Base-by-base conservation (phyloP, 2,888 invertebrate genomes). In the Cephonodes hylas region DNA sequence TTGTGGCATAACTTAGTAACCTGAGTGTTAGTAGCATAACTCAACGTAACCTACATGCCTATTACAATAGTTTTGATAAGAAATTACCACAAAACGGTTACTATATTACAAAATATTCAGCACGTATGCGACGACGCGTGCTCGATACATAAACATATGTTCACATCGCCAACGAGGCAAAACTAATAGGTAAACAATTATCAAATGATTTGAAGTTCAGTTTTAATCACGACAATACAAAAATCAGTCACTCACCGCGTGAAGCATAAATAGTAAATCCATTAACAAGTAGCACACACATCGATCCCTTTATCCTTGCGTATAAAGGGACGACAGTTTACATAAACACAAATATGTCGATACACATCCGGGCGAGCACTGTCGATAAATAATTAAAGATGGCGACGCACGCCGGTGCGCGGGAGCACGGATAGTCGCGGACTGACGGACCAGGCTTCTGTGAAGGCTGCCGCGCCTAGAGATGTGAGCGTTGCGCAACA, bases 261-360 rank as follows among this genome's bases (percentile, higher is more conserved):
- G 68, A 77, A 78, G 72, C 70, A 67, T 66, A 64, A 66, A 69
- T 22, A 60, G 38, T 22, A 58, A 58, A 42, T 58, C 23, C 25
- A 56, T 45, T 31, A 53, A 56, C n/a, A 38, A 57, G 45, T 45
- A 58, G 48, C 60, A 60, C 45, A 68, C 79, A 73, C 72, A 86
- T 86, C 85, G 74, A 77, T 78, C 85, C 76, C 90, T 91, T 75
- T 91, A 91, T 87, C 79, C 79, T 74, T 68, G 59, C 66, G 70
- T 81, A 91, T 91, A 91, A 85, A 89, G 88, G 84, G 88, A 89
- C 85, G 88, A 90, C 85, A 79, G 76, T 76, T 67, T 79, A 79
- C 68, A 66, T 45, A 45, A 69, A 67, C 79, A 80, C 74, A 70
- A 62, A 66, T 38, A 23, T 64, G 63, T 48, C 61, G 61, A 57